Percentiles rank a stretch among this genome's conserved stretches.
These are phyloP conservation scores for Pheucticus melanocephalus DNA, from an alignment of 2,113 vertebrate species.

Conservation along the genomic window DNA sequence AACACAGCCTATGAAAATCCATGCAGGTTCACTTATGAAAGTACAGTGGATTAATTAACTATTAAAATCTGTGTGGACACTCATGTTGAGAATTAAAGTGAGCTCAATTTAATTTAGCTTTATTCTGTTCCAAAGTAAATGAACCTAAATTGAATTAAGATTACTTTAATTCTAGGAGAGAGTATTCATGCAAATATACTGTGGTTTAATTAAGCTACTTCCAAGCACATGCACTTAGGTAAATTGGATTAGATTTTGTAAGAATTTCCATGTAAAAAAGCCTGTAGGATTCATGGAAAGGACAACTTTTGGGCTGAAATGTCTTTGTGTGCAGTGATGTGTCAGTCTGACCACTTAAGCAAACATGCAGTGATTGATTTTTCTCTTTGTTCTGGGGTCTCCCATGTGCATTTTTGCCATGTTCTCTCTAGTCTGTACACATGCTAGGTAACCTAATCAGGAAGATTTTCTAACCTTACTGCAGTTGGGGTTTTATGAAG, in stretches of 20 bases:
- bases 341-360: not conserved
- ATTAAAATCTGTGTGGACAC: conserved; percentile 19
- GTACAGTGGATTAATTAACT: conserved; percentile 31
- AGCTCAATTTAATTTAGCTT: conserved; percentile 32
- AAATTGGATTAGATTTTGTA: conserved; percentile 20
- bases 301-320: not conserved
- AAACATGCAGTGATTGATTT: not conserved
- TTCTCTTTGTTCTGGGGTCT: not conserved
- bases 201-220: conserved; percentile 32
- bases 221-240: not conserved
- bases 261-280: not conserved
- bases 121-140: conserved; percentile 38
- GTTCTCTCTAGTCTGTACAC: not conserved
- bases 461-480: not conserved
- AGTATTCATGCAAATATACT: conserved; percentile 7
- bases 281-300: not conserved
- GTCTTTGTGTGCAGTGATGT: not conserved
- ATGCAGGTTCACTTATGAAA: not conserved
- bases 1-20: conserved; percentile 24
- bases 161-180: conserved; percentile 23
- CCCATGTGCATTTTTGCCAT: not conserved
- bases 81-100: not conserved
- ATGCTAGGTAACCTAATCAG: not conserved
- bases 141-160: conserved; percentile 48
- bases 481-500: not conserved